Base-by-base conservation (phyloP, 2,113 vertebrate species). In the Pygoscelis antarcticus region DNA sequence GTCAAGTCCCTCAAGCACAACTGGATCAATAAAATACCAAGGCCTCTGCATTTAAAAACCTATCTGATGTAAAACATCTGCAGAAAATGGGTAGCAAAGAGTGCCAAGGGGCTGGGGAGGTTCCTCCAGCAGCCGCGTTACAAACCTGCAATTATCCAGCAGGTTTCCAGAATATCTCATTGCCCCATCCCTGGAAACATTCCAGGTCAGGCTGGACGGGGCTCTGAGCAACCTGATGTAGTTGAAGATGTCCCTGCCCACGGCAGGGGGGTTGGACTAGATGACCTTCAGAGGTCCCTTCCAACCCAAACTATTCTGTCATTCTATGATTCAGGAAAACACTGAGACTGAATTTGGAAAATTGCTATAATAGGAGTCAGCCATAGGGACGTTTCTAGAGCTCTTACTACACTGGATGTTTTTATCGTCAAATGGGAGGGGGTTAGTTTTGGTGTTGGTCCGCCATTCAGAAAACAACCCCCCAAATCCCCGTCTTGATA, bases 291-390 rank as follows among this genome's bases (percentile, higher is more conserved):
- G 14, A 42, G 42, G 42, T 42, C 14, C 42, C 42, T 42, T 42
- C 42, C 42, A 3, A 7, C 42, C 42, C 42, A 42, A 42, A 42
- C 42, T 42, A 42, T 42, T 42, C 40, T 42, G 3, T 42, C 6
- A 42, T 42, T 42, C 42, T 42, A 42, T 42, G 42, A 19, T 29
- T 5, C 16, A 10, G 70, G 87, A 26, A 13, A 71, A 4, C 18
- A 1, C n/a, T 2, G 17, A 49, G 57, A 1, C 21, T 15, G 3
- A 4, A 7, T 3, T 30, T 46, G 61, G 83, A 40, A 42, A 11
- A 13, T 4, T 7, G 0, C 22, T 34, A 1, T 9, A 4, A 1
- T 1, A 9, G 65, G 23, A 36, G 36, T 5, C 21, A 21, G 62
- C 62, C 21, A 0, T 18, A 2, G 15, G 58, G 40, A 3, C 1